A percentile compares a stretch with the other conserved stretches of the same genome.
These are phyloP conservation scores for Dicycla oo DNA, from an alignment of 2,888 invertebrate genomes.

Conservation along the genomic window DNA sequence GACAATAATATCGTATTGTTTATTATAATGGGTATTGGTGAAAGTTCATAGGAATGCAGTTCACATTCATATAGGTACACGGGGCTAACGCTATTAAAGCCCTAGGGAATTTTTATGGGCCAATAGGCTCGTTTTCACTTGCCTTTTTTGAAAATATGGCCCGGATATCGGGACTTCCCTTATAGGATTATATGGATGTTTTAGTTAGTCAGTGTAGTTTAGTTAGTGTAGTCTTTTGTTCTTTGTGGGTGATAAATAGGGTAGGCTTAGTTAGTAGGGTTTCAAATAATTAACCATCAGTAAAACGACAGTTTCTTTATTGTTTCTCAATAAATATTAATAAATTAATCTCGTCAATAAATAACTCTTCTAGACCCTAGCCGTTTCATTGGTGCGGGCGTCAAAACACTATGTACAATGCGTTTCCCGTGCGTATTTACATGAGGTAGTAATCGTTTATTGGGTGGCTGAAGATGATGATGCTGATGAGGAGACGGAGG, in stretches of 20 bases:
- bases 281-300: conserved; percentile 58
- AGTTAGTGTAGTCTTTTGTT: no score
- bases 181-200: not conserved
- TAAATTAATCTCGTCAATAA: conserved; percentile 85
- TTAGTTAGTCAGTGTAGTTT: no score
- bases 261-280: no score
- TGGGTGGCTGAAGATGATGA: conserved; percentile 79
- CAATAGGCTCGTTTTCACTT: conserved; percentile 10
- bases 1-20: conserved; percentile 41
- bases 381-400: conserved; percentile 81
- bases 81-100: conserved; percentile 49
- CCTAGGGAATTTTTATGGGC: conserved; percentile 64
- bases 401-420: conserved; percentile 77
- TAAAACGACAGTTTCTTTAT: conserved; percentile 84
- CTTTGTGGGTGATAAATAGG: not conserved
- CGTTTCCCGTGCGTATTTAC: conserved; percentile 72
- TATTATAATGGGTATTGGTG: conserved; percentile 55
- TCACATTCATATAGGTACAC: conserved; percentile 24
- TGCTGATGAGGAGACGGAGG: conserved; percentile 83
- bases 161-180: not conserved
- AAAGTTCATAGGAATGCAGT: conserved; percentile 58
- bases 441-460: conserved; percentile 78
- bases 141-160: conserved; percentile 10
- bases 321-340: conserved; percentile 86
- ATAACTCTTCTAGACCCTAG: conserved; percentile 85